Percentiles rank a stretch among this genome's conserved stretches.
These are phyloP conservation scores for Acipenser oxyrinchus DNA, from an alignment of 2,797 vertebrate genomes.

Conservation along the genomic window DNA sequence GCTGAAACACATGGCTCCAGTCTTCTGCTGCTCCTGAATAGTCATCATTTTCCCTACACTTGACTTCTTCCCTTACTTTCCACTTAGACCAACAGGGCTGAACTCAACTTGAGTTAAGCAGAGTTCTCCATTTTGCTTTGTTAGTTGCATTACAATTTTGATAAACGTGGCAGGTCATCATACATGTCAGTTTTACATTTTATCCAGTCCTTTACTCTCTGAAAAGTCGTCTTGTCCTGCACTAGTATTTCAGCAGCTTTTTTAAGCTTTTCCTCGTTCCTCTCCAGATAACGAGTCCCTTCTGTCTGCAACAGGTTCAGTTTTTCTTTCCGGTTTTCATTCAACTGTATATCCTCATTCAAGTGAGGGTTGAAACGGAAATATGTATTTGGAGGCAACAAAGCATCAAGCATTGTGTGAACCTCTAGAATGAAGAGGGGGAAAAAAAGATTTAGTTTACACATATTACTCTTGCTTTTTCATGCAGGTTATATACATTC, in stretches of 20 bases:
- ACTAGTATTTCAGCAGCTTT: conserved; percentile 71
- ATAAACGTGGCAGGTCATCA: conserved; percentile 59
- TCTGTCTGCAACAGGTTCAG: conserved; percentile 75
- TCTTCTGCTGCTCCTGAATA: not conserved
- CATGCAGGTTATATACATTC: too few relatives aligned
- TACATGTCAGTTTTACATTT: conserved; percentile 78
- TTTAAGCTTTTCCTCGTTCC: conserved; percentile 84
- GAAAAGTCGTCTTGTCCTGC: conserved; percentile 71
- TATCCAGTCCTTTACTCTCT: conserved; percentile 76
- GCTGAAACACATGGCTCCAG: not conserved
- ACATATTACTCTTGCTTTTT: too few relatives aligned
- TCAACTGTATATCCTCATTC: conserved; percentile 82
- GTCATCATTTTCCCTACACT: not conserved
- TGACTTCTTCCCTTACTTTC: not conserved
- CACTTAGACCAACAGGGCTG: not conserved
- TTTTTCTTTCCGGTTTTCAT: conserved; percentile 86
- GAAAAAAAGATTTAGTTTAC: not conserved
- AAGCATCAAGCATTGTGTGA: conserved; percentile 83
- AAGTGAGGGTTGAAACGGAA: conserved; percentile 96
- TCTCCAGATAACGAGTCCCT: conserved; percentile 77
- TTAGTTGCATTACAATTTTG: conserved; percentile 49
- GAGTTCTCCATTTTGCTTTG: not conserved
- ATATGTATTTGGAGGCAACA: conserved; percentile 80
- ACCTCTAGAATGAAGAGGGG: conserved; percentile 65
- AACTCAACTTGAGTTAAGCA: not conserved